Evolutionary conservation across 2,113 vertebrate species (phyloP).

Genomic region (Halcyon malimbica): DNA sequence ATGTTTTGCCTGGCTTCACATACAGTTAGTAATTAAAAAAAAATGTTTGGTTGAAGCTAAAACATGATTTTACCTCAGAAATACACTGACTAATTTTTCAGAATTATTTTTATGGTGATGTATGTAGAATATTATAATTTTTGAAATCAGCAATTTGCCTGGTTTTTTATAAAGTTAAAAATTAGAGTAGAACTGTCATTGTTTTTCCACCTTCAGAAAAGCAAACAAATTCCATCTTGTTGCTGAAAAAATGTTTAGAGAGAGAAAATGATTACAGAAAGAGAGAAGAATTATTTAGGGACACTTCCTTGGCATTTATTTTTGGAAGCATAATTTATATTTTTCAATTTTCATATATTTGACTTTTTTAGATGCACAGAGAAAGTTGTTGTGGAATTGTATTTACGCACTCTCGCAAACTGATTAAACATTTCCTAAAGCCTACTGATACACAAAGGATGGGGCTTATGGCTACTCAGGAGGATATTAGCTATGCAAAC

Average conservation of each 20-base stretch:
- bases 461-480: neutral
- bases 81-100: neutral
- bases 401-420: neutral
- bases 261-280: neutral
- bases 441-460: neutral
- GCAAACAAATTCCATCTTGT: neutral
- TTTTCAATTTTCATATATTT: neutral
- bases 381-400: neutral
- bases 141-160: neutral
- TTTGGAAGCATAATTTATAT: neutral
- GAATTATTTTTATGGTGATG: neutral
- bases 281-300: neutral
- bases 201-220: neutral
- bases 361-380: neutral
- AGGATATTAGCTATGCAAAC: constrained; percentile 18
- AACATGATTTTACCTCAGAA: neutral
- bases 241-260: neutral
- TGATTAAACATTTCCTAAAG: constrained; percentile 17
- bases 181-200: neutral
- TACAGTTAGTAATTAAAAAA: fast-evolving
- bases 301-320: neutral
- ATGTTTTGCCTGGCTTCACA: neutral
- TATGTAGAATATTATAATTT: neutral
- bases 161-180: neutral
- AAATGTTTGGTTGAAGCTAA: neutral